phyloP scores from a whole-genome alignment of 2,797 vertebrate genomes.

The Sarcophilus harrisii region DNA sequence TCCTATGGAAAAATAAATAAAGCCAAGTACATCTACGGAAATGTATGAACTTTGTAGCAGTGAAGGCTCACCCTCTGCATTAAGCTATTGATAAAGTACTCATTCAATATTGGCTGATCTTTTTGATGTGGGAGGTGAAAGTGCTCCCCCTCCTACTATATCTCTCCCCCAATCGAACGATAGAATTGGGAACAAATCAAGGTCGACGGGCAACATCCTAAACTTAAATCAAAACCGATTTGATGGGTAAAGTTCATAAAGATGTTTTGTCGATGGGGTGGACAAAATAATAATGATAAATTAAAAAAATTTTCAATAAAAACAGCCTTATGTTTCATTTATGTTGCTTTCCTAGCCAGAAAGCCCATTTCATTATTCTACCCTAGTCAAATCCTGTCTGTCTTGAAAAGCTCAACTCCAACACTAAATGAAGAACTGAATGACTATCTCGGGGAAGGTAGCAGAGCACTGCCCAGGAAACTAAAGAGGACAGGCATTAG shows the following conservation, averaged over 20 bases:
- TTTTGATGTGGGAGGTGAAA: neutral
- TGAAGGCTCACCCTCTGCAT: neutral
- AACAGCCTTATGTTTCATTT: no score
- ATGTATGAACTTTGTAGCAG: neutral
- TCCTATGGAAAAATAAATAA: neutral
- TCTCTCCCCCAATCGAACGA: neutral
- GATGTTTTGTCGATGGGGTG: neutral
- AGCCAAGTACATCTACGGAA: neutral
- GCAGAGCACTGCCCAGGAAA: neutral
- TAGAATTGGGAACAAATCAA: neutral
- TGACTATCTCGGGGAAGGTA: neutral
- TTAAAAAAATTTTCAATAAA: no score
- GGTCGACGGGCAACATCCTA: neutral
- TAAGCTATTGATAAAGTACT: neutral
- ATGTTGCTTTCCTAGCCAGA: neutral
- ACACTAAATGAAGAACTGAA: neutral
- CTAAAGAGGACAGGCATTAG: slow-evolving; percentile 29
- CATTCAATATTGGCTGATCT: neutral
- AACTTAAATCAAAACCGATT: neutral
- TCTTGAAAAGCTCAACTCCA: neutral
- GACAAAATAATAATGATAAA: no score
- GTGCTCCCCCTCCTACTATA: neutral
- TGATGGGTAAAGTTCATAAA: neutral
- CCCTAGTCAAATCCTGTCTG: neutral
- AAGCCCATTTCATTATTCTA: neutral